phyloP scores from a whole-genome alignment of 2,113 vertebrate genomes.

The Grammomys surdaster region DNA sequence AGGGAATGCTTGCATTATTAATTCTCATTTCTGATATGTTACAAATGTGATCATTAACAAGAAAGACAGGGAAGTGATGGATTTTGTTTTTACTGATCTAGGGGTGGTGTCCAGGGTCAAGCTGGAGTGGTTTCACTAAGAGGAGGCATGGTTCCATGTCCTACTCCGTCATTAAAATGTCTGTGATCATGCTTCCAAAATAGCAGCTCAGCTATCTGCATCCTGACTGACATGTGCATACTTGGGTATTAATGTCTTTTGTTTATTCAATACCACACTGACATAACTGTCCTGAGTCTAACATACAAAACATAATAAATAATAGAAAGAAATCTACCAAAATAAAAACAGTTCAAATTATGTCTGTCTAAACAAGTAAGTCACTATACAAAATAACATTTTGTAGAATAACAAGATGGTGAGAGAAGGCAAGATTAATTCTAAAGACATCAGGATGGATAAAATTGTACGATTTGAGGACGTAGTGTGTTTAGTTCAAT shows the following conservation, averaged over 20 bases:
- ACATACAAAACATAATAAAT: not conserved
- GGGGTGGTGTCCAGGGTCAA: not conserved
- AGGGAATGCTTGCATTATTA: constrained; percentile 21
- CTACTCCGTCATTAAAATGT: not conserved
- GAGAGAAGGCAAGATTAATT: not conserved
- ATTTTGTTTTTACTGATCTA: not conserved
- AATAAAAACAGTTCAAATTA: not conserved
- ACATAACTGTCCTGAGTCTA: not conserved
- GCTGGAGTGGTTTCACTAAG: not conserved
- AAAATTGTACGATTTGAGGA: not conserved
- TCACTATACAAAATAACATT: not conserved
- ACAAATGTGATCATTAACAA: not conserved
- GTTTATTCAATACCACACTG: not conserved
- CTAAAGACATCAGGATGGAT: not conserved
- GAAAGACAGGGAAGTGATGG: not conserved
- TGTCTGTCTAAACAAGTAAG: not conserved
- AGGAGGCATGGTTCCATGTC: not conserved
- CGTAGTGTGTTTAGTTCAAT: not conserved
- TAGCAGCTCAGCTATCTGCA: not conserved
- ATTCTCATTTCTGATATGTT: not conserved
- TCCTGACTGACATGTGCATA: not conserved
- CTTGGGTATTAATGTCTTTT: not conserved
- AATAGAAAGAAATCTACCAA: not conserved
- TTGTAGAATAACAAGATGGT: not conserved
- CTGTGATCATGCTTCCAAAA: not conserved